These are phyloP conservation scores for Tachycineta bicolor DNA, from an alignment of 2,113 vertebrate genomes.

Conservation along the genomic window DNA sequence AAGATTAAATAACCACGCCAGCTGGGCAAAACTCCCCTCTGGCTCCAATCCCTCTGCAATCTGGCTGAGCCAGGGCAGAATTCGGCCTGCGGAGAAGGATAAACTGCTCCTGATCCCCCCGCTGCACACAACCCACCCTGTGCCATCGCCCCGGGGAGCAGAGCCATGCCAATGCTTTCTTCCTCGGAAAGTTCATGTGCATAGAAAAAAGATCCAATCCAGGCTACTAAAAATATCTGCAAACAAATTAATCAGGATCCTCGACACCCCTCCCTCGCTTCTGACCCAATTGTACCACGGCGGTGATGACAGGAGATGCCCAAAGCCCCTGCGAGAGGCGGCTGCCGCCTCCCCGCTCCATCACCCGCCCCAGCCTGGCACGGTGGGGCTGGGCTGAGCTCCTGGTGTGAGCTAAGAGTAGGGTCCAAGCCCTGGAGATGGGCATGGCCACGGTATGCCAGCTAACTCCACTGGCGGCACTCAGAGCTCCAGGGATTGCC, in stretches of 20 bases:
- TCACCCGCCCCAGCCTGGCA: neutral
- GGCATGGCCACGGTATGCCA: fast-evolving
- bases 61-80: neutral
- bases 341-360: neutral
- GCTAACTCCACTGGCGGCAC: fast-evolving
- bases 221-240: constrained; percentile 50
- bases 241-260: constrained; percentile 55
- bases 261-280: neutral
- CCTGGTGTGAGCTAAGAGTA: fast-evolving
- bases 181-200: neutral
- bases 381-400: fast-evolving
- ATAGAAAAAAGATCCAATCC: neutral
- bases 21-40: neutral
- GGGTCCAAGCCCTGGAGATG: fast-evolving
- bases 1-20: neutral
- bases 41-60: constrained; percentile 16
- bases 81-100: neutral
- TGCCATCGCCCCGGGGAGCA: fast-evolving
- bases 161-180: fast-evolving
- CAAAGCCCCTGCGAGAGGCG: neutral
- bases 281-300: constrained; percentile 21
- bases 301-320: neutral
- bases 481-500: neutral
- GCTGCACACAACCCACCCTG: neutral
- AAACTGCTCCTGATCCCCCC: neutral